Percentiles rank a stretch among this genome's conserved stretches.
These are phyloP conservation scores for Spinus olivaceus DNA, from an alignment of 2,797 vertebrate species.

Conservation along the genomic window DNA sequence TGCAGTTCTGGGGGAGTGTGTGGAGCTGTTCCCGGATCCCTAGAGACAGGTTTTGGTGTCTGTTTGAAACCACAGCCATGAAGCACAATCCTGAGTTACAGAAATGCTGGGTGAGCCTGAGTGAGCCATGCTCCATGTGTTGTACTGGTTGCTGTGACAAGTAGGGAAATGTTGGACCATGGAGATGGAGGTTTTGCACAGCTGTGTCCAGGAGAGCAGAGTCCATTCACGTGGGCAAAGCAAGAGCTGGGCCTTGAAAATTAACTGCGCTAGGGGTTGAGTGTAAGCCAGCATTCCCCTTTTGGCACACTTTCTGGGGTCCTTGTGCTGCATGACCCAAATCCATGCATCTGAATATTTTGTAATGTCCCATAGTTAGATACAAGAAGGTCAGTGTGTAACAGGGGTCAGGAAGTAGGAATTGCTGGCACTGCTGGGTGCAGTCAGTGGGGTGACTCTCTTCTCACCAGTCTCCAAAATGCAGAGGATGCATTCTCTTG, in stretches of 20 bases:
- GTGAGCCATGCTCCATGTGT: background rate
- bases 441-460: background rate
- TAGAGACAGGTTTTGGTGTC: background rate
- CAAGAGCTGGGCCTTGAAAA: background rate
- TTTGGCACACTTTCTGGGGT: background rate
- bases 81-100: background rate
- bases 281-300: background rate
- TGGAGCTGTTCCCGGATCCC: background rate
- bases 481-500: background rate
- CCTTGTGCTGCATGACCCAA: background rate
- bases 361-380: background rate
- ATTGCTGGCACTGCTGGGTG: background rate
- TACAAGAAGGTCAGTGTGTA: background rate
- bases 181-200: background rate
- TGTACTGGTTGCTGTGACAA: background rate
- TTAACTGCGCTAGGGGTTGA: background rate
- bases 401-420: background rate
- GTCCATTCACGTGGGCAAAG: fast-evolving
- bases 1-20: background rate
- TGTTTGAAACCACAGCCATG: background rate
- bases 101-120: background rate
- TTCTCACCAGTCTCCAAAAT: background rate
- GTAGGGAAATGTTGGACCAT: fast-evolving
- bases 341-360: background rate
- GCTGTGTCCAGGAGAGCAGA: background rate